Evolutionary conservation across 1,140 invertebrate genomes (phyloP).

Genomic region (Camponotus pennsylvanicus): DNA sequence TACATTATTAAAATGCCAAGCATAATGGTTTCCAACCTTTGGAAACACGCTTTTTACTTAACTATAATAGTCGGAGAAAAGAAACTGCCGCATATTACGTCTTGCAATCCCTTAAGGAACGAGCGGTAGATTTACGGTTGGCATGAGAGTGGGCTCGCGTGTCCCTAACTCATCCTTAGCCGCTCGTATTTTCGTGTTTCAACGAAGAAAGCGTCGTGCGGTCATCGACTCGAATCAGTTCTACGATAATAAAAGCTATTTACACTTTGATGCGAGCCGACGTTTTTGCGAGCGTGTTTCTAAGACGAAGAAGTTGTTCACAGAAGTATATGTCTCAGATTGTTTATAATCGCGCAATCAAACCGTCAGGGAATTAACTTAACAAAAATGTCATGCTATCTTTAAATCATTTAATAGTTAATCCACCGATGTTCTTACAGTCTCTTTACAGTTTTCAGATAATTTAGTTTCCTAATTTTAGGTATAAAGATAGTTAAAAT

Average conservation of each 20-base stretch:
- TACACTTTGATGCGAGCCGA: conserved; percentile 28
- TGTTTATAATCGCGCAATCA: not conserved
- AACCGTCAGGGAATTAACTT: not conserved
- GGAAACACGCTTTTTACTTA: not conserved
- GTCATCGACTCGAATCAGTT: conserved; percentile 34
- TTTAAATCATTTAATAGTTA: not conserved
- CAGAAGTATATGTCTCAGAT: not conserved
- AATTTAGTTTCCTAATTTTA: not conserved
- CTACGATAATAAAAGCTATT: conserved; percentile 60
- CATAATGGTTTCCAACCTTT: not conserved
- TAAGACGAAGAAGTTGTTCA: not conserved
- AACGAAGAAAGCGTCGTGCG: conserved; percentile 34
- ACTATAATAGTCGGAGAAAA: not conserved
- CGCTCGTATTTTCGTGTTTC: conserved; percentile 28
- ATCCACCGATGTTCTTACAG: not conserved
- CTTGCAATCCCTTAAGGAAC: conserved; percentile 41
- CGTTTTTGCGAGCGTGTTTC: not conserved
- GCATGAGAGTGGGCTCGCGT: conserved; percentile 54
- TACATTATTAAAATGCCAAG: not conserved
- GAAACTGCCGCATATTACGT: conserved; percentile 31
- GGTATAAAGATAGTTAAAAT: not conserved
- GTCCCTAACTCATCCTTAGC: conserved; percentile 58
- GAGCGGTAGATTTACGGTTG: conserved; percentile 32
- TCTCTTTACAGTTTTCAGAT: not conserved
- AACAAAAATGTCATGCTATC: not conserved